phyloP scores from a whole-genome alignment of 2,888 invertebrate genomes.

The Chrysotoxum bicinctum region DNA sequence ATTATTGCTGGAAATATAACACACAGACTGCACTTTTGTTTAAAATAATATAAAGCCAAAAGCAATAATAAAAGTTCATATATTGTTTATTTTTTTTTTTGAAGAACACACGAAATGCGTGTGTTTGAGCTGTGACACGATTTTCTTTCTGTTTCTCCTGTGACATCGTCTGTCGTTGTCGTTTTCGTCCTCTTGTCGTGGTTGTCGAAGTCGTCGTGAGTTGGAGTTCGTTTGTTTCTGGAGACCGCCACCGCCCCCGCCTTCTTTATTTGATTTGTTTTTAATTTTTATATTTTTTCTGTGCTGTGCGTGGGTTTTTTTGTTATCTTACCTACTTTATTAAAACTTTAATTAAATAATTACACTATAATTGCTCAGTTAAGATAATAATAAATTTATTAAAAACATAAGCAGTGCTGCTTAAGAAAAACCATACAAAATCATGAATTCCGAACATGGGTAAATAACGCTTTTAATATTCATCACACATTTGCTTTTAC shows the following conservation, averaged over 20 bases:
- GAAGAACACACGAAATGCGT: conserved; percentile 56
- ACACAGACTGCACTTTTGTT: conserved; percentile 36
- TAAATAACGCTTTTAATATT: conserved; percentile 74
- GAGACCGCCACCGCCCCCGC: conserved; percentile 52
- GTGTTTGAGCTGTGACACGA: conserved; percentile 68
- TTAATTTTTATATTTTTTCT: conserved; percentile 31
- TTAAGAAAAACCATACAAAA: conserved; percentile 75
- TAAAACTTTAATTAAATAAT: conserved; percentile 52
- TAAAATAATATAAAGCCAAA: conserved; percentile 5
- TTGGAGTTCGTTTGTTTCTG: conserved; percentile 52
- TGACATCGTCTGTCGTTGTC: conserved; percentile 53
- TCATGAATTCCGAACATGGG: conserved; percentile 82
- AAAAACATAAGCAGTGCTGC: conserved; percentile 34
- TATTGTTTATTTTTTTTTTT: conserved; percentile 1
- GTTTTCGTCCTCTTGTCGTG: conserved; percentile 26
- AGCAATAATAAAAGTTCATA: conserved; percentile 5
- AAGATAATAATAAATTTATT: conserved; percentile 38
- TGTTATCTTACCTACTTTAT: conserved; percentile 16
- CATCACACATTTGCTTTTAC: conserved; percentile 18
- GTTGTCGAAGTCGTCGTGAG: conserved; percentile 30
- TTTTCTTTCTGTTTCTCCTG: conserved; percentile 63
- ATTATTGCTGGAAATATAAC: conserved; percentile 55
- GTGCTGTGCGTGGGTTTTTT: conserved; percentile 60
- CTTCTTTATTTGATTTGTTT: conserved; percentile 38
- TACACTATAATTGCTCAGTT: conserved; percentile 54